Evolutionary conservation across 2,888 invertebrate species (phyloP).

Genomic region (Mystacides longicornis): DNA sequence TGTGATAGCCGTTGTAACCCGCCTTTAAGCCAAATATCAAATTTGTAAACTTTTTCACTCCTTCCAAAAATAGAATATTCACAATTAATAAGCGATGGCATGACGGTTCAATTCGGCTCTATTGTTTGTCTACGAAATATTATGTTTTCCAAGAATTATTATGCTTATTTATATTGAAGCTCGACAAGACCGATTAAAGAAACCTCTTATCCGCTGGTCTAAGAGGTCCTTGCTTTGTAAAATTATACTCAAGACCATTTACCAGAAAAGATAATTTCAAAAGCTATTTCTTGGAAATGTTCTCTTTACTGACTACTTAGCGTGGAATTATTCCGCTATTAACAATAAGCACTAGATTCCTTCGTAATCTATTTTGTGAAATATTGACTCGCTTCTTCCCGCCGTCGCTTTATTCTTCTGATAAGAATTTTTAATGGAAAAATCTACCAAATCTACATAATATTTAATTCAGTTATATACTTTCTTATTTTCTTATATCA

Average conservation of each 20-base stretch:
- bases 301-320: background rate
- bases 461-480: background rate
- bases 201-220: no score
- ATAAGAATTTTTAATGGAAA: background rate
- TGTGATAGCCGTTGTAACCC: no score
- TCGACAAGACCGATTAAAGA: no score
- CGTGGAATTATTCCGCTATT: background rate
- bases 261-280: constrained; percentile 12
- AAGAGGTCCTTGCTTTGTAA: background rate
- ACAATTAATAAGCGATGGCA: no score
- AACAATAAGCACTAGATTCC: constrained; percentile 9
- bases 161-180: no score
- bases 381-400: constrained; percentile 16
- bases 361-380: constrained; percentile 17
- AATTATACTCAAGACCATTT: background rate
- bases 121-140: no score
- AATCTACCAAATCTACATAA: no score
- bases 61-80: no score
- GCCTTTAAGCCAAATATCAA: no score
- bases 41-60: no score
- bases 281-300: constrained; percentile 15
- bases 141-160: no score
- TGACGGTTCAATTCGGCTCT: no score
- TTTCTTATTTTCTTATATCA: background rate
- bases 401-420: constrained; percentile 2